Evolutionary conservation across 2,888 invertebrate species (phyloP).

Genomic region (Callinectes sapidus): DNA sequence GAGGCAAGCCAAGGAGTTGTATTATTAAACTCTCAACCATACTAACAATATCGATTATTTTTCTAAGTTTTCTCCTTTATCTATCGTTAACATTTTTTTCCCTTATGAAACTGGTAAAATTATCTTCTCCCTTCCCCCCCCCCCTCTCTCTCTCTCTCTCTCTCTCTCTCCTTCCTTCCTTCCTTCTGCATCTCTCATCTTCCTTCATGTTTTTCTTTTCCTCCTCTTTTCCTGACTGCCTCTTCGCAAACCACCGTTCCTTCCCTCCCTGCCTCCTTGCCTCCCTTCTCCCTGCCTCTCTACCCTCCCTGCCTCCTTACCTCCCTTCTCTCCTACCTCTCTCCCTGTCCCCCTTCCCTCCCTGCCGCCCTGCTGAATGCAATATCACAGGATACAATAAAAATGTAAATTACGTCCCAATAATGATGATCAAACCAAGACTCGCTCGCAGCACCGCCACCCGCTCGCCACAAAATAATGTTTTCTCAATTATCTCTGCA

Average conservation of each 20-base stretch:
- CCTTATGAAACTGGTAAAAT: not conserved
- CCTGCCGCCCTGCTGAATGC: constrained; percentile 44
- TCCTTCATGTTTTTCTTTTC: not conserved
- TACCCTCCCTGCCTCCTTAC: not conserved
- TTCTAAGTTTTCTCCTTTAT: not conserved
- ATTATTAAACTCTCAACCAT: not conserved
- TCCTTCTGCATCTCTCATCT: not conserved
- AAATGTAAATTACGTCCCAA: constrained; percentile 67
- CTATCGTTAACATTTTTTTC: not conserved
- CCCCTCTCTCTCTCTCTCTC: not conserved
- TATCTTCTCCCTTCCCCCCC: not conserved
- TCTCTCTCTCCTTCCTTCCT: not conserved
- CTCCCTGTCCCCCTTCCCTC: not conserved
- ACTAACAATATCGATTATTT: not conserved
- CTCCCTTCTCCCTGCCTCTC: not conserved
- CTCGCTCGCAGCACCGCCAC: constrained; percentile 42
- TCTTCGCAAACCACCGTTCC: too few species aligned
- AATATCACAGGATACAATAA: constrained; percentile 64
- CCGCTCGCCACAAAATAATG: not conserved
- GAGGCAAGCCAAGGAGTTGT: not conserved
- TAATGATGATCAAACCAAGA: constrained; percentile 68
- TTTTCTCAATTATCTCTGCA: constrained; percentile 19
- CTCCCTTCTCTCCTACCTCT: not conserved
- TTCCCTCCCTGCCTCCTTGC: not conserved
- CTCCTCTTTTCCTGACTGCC: not conserved